Percentiles rank a stretch among this genome's conserved stretches.
These are phyloP conservation scores for Gallinago nigripennis DNA, from an alignment of 2,797 vertebrate genomes.

Conservation along the genomic window DNA sequence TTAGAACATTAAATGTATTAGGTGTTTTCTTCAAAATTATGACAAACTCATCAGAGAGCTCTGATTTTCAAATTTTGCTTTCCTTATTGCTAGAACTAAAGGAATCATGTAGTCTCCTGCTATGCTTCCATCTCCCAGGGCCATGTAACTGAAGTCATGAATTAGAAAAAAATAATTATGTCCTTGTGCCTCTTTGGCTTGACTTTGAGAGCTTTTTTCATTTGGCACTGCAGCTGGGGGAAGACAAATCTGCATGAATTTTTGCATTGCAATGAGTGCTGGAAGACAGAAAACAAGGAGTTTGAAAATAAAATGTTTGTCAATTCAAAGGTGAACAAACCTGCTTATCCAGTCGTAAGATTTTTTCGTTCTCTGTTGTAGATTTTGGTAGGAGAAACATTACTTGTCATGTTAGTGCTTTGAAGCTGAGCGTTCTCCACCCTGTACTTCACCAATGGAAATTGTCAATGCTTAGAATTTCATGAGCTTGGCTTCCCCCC, in stretches of 20 bases:
- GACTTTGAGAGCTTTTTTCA: background rate
- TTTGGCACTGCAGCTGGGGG: background rate
- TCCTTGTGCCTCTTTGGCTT: background rate
- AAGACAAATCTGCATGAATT: background rate
- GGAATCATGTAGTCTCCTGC: background rate
- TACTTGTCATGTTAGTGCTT: background rate
- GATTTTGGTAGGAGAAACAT: background rate
- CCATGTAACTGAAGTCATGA: background rate
- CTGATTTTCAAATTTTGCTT: background rate
- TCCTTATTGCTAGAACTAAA: background rate
- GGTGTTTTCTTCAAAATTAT: background rate
- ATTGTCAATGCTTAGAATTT: background rate
- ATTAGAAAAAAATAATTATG: background rate
- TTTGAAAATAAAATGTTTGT: background rate
- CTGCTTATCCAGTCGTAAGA: background rate
- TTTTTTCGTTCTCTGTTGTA: background rate
- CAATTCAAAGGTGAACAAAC: background rate
- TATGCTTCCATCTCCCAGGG: background rate
- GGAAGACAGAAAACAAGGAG: background rate
- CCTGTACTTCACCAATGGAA: background rate
- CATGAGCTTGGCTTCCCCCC: background rate
- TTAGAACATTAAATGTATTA: background rate
- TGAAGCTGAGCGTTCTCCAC: background rate
- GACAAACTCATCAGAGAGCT: background rate
- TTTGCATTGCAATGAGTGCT: background rate